Evolutionary conservation across 2,797 vertebrate species (phyloP).

Genomic region (Liasis olivaceus): DNA sequence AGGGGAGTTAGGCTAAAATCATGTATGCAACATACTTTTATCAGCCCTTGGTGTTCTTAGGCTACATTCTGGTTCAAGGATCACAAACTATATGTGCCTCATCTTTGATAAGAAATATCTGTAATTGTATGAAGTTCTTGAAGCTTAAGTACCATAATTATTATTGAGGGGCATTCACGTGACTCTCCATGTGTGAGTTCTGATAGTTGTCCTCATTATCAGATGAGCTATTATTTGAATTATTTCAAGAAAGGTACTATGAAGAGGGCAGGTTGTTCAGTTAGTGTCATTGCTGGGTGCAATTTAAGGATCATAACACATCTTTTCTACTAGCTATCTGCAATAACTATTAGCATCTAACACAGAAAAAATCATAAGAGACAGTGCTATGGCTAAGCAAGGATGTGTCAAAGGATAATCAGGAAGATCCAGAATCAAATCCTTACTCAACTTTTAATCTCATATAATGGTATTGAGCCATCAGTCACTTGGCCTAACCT

Average conservation of each 20-base stretch:
- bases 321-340: not conserved
- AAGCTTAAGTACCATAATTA: not conserved
- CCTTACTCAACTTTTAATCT: not conserved
- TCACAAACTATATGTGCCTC: not conserved
- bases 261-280: not conserved
- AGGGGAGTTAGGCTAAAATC: not conserved
- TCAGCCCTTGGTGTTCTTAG: too few relatives aligned
- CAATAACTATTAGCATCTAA: not conserved
- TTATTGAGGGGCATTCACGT: not conserved
- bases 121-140: not conserved
- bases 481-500: not conserved
- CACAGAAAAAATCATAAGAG: not conserved
- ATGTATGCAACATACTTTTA: not conserved
- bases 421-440: not conserved
- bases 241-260: not conserved
- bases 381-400: not conserved
- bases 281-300: not conserved
- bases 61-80: not conserved
- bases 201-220: not conserved
- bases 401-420: not conserved
- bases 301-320: not conserved
- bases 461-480: not conserved
- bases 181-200: not conserved
- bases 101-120: not conserved
- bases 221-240: not conserved